Conservation (phyloP, 2,797 vertebrate species). For the Phoxinus dragarum region DNA sequence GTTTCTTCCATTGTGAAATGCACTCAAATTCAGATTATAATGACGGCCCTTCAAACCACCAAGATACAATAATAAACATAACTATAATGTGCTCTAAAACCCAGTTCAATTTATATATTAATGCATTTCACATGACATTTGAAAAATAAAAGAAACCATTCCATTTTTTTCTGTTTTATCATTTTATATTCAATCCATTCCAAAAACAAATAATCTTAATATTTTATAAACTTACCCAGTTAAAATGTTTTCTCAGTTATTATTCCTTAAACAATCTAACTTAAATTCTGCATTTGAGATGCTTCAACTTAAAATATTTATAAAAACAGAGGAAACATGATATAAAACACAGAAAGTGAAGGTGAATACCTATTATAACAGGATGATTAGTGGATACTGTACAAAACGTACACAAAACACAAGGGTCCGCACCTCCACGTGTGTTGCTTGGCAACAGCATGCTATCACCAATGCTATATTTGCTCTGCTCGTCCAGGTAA, state of each 20-base stretch:
- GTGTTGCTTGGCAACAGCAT: conserved; percentile 63
- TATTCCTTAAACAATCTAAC: conserved; percentile 63
- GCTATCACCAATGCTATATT: conserved; percentile 55
- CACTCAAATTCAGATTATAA: neutral
- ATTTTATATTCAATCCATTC: conserved; percentile 55
- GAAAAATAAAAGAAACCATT: neutral
- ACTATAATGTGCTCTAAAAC: neutral
- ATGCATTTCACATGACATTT: neutral
- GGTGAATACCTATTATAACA: conserved; percentile 16
- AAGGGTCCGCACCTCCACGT: conserved; percentile 50
- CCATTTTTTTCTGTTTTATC: neutral
- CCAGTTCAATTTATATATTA: neutral
- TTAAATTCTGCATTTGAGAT: conserved; percentile 57
- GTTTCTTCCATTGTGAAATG: neutral
- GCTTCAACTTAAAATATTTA: conserved; percentile 55
- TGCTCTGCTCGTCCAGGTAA: conserved; percentile 24
- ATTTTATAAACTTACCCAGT: conserved; percentile 52
- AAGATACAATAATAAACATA: neutral
- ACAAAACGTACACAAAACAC: conserved; percentile 46
- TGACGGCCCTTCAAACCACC: neutral
- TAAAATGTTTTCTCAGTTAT: conserved; percentile 35
- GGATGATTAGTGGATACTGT: conserved; percentile 29
- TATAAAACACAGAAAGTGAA: neutral
- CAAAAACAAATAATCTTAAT: conserved; percentile 47
- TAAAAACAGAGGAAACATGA: conserved; percentile 28